Base-by-base conservation (phyloP, 2,113 vertebrate genomes). In the Elanoides forficatus region DNA sequence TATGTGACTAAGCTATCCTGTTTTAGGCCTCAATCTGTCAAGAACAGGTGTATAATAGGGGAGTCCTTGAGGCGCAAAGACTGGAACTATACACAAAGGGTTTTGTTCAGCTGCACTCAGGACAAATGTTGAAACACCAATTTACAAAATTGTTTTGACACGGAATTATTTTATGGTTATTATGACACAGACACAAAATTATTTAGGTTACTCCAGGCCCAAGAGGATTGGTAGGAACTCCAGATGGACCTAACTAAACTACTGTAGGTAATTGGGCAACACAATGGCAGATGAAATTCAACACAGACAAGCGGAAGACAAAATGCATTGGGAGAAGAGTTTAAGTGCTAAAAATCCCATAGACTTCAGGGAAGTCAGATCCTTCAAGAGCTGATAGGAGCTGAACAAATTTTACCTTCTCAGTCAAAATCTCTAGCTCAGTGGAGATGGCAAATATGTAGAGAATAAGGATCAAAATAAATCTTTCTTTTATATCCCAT, bases 1-100 rank as follows among this genome's bases (percentile, higher is more conserved):
- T 95, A 91, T 97, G 96, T 98, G 96, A 98, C 97, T 97, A 97
- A 98, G 97, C 56, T 96, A 79, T 97, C 91, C 70, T 90, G 93
- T 95, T 97, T 89, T 93, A 97, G 97, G 94, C 96, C 97, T 98
- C 98, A 97, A 97, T 98, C 98, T 98, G 98, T 97, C 98, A 98
- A 97, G 97, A 96, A 89, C 97, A 98, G 98, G 97, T 97, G 97
- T 98, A 92, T 76, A 78, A 90, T 93, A 93, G 93, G 85, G 93
- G 87, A 93, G 95, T 97, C 96, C 97, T 98, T 97, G 95, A 97
- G 97, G 97, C 97, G 85, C 96, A 98, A 98, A 98, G 96, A 60
- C 94, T 90, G 21, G 25, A 95, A 88, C 91, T 93, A 91, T 95
- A 91, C 95, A 95, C 95, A 96, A 73, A 98, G 96, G 96, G 92